Percentiles rank a stretch among this genome's conserved stretches.
Evolutionary conservation across 2,888 invertebrate species (phyloP).

Genomic region (Phymatocera aterrima): DNA sequence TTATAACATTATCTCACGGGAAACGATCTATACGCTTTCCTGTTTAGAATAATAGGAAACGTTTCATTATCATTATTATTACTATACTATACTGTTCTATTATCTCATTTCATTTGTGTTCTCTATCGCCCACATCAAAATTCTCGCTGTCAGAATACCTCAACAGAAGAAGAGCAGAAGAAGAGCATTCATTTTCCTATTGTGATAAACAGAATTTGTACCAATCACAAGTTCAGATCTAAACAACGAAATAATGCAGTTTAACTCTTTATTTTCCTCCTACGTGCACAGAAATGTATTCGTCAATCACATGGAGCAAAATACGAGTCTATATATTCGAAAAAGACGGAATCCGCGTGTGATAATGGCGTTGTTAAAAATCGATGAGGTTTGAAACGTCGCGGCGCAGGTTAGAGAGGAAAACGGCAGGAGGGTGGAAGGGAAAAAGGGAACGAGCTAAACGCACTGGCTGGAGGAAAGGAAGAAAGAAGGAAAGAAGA

Average conservation of each 20-base stretch:
- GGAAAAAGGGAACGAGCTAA: conserved; percentile 33
- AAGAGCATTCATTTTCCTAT: too few relatives aligned
- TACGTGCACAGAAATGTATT: neutral
- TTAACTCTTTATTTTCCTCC: neutral
- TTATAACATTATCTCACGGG: conserved; percentile 2
- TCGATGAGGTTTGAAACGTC: conserved; percentile 59
- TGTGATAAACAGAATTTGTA: too few relatives aligned
- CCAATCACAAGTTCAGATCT: too few relatives aligned
- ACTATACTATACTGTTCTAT: neutral
- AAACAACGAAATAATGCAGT: too few relatives aligned
- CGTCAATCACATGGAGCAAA: neutral
- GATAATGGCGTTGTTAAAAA: conserved; percentile 51
- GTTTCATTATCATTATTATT: neutral
- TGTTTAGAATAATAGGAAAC: conserved; percentile 8
- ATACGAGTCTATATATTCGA: neutral
- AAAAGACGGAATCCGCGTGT: conserved; percentile 22
- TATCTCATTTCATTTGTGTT: neutral
- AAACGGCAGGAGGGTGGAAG: conserved; percentile 49
- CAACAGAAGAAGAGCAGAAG: too few relatives aligned
- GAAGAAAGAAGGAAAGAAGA: conserved; percentile 47
- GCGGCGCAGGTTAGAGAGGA: conserved; percentile 56
- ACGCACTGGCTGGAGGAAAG: conserved; percentile 47
- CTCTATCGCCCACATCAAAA: neutral
- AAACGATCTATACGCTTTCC: conserved; percentile 24
- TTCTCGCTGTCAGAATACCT: too few relatives aligned